Percentiles rank a stretch among this genome's conserved stretches.
phyloP scores from a whole-genome alignment of 2,797 vertebrate species.

The Alexandromys oeconomus region DNA sequence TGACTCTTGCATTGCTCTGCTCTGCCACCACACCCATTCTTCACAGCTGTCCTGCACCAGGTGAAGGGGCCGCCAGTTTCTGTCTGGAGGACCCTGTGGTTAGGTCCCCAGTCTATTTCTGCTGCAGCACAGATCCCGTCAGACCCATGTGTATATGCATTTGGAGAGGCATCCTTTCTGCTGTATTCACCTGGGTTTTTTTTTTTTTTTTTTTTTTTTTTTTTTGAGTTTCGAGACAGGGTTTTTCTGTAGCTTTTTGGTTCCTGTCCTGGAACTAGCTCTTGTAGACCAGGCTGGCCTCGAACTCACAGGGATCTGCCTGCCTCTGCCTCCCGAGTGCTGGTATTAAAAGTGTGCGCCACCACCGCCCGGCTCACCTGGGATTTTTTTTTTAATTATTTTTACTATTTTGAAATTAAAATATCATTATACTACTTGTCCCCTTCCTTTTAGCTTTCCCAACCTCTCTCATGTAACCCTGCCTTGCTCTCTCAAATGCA shows the following conservation, averaged over 20 bases:
- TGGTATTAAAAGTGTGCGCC: too few species aligned
- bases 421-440: not conserved
- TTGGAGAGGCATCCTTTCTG: not conserved
- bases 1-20: accelerated
- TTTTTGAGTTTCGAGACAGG: not conserved
- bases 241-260: too few species aligned
- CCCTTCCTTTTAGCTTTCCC: not conserved
- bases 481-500: not conserved
- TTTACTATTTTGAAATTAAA: not conserved
- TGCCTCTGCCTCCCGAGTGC: too few species aligned
- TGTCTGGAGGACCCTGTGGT: not conserved
- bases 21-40: not conserved
- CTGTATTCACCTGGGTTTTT: not conserved
- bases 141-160: not conserved
- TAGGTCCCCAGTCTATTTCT: not conserved
- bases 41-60: not conserved
- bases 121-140: not conserved
- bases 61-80: not conserved
- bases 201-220: not conserved
- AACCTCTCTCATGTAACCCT: not conserved
- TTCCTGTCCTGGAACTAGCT: too few species aligned
- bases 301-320: too few species aligned
- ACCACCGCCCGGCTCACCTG: not conserved
- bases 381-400: not conserved
- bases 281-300: too few species aligned